Percentiles rank a stretch among this genome's conserved stretches.
These are phyloP conservation scores for Isaurus tuberculatus DNA, from an alignment of 92 coral and sea anemone species.

Conservation along the genomic window DNA sequence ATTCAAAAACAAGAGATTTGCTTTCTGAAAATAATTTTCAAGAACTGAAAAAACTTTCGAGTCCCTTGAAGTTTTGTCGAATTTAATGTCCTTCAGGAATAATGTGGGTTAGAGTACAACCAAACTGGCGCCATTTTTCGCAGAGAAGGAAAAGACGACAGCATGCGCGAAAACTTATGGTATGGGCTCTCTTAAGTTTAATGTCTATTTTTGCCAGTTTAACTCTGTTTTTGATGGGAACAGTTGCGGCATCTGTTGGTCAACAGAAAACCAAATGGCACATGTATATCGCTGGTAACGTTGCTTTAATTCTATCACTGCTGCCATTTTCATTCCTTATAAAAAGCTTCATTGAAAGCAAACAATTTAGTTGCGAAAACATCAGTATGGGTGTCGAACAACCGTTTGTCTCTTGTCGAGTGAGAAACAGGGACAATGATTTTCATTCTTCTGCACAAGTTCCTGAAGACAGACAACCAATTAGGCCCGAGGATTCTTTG, in stretches of 20 bases:
- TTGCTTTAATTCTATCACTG: not conserved
- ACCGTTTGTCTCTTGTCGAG: not conserved
- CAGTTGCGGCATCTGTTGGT: not conserved
- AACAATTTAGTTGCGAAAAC: not conserved
- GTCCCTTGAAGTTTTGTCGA: not conserved
- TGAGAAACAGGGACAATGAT: not conserved
- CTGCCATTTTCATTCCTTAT: not conserved
- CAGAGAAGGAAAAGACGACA: conserved; percentile 3
- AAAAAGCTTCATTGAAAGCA: not conserved
- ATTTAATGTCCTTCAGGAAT: not conserved
- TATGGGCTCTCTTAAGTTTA: not conserved
- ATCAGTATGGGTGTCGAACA: not conserved
- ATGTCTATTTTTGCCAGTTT: not conserved
- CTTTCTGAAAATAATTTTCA: not conserved
- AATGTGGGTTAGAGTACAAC: conserved; percentile 1
- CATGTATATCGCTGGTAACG: conserved; percentile 16
- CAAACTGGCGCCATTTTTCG: not conserved
- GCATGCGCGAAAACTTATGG: not conserved
- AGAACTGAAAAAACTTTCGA: not conserved
- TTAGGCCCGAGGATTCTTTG: not conserved
- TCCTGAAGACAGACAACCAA: not conserved
- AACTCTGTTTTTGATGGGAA: conserved; percentile 14
- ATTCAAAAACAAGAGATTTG: not conserved
- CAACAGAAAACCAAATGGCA: conserved; percentile 7
- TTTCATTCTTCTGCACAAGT: not conserved